Conservation (phyloP, 2,113 vertebrate genomes). For the Elaphurus davidianus region DNA sequence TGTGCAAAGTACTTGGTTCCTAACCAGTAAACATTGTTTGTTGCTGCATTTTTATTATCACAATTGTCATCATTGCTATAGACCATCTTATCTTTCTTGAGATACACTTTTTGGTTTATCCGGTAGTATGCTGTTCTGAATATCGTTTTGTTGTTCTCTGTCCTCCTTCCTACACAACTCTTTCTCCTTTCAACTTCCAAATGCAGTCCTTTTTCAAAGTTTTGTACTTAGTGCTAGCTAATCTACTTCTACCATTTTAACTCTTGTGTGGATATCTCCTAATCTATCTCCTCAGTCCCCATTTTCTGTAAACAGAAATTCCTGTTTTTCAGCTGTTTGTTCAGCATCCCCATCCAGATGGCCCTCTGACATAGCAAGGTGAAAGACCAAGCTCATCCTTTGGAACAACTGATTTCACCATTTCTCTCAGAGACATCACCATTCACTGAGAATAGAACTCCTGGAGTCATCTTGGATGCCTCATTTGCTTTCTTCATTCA, state of each 20-base stretch:
- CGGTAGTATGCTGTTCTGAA: neutral
- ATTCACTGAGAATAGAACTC: no score
- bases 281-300: neutral
- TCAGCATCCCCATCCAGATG: neutral
- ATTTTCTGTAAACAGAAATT: neutral
- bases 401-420: neutral
- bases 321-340: neutral
- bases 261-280: neutral
- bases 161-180: neutral
- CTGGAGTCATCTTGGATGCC: neutral
- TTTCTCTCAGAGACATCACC: neutral
- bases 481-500: neutral
- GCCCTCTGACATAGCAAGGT: neutral
- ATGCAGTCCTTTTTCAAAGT: neutral
- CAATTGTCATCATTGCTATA: no score
- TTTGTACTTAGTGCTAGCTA: neutral
- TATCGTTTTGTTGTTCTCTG: neutral
- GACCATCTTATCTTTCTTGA: neutral
- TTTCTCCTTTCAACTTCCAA: neutral
- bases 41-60: neutral
- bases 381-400: neutral
- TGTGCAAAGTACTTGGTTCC: neutral
- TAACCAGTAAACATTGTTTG: neutral
- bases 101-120: neutral
- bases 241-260: neutral